Evolutionary conservation across 2,113 vertebrate genomes (phyloP).

Genomic region (Struthio camelus): DNA sequence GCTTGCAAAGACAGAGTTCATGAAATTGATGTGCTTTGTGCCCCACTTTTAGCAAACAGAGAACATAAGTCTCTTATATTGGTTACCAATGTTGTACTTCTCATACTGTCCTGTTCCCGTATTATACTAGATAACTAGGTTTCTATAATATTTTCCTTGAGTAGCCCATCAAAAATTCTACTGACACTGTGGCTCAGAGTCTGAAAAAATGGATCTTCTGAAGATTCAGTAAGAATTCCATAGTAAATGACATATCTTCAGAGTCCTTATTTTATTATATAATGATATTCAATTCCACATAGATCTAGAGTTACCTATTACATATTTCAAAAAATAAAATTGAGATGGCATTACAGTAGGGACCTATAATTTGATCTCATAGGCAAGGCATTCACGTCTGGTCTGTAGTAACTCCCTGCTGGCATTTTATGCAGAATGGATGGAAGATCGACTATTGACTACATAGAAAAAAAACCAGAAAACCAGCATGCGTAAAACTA

Average conservation of each 20-base stretch:
- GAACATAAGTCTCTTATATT: neutral
- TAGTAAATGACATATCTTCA: slow-evolving; percentile 38
- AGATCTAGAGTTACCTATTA: slow-evolving; percentile 13
- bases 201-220: slow-evolving; percentile 8
- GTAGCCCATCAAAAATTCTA: neutral
- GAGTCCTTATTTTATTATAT: slow-evolving; percentile 31
- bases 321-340: slow-evolving; percentile 35
- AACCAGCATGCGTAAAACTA: neutral
- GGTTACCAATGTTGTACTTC: neutral
- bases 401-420: neutral
- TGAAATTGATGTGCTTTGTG: neutral
- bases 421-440: neutral
- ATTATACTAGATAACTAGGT: neutral
- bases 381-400: neutral
- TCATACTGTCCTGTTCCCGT: neutral
- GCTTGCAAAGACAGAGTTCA: neutral
- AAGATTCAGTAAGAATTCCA: slow-evolving; percentile 48
- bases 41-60: neutral
- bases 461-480: neutral
- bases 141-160: neutral
- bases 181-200: neutral
- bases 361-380: neutral
- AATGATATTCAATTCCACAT: slow-evolving; percentile 39
- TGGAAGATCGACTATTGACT: neutral
- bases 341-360: slow-evolving; percentile 19